A percentile compares a stretch with the other conserved stretches of the same genome.
Evolutionary conservation across 2,888 invertebrate species (phyloP).

Genomic region (Platycnemis pennipes): DNA sequence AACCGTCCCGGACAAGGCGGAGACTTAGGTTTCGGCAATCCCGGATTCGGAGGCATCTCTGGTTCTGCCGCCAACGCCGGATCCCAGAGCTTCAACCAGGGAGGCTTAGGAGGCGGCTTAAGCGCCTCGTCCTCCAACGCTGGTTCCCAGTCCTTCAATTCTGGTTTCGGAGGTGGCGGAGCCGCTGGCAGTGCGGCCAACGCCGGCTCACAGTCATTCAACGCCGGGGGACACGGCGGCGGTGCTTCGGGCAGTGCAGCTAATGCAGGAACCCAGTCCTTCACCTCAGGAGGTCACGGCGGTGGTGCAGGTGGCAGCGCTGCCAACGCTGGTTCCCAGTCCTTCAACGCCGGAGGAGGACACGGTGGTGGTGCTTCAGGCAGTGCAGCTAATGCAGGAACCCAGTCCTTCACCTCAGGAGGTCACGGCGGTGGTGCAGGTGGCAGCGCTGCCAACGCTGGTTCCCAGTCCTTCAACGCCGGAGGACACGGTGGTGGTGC

Average conservation of each 20-base stretch:
- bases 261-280: slow-evolving; percentile 29
- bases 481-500: slow-evolving; percentile 20
- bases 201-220: background rate
- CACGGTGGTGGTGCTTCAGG: slow-evolving; percentile 28
- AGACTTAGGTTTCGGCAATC: background rate
- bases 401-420: slow-evolving; percentile 17
- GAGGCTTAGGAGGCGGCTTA: background rate
- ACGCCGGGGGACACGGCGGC: background rate
- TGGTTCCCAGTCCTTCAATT: background rate
- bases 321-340: slow-evolving; percentile 33
- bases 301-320: slow-evolving; percentile 40
- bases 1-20: background rate
- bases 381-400: slow-evolving; percentile 10
- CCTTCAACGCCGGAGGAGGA: slow-evolving; percentile 13
- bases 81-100: background rate
- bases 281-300: background rate
- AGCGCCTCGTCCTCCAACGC: background rate
- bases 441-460: slow-evolving; percentile 51
- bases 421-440: background rate
- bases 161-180: background rate
- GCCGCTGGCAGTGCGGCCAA: background rate
- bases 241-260: slow-evolving; percentile 41
- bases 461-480: background rate
- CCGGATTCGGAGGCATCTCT: background rate
- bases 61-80: background rate